Percentiles rank a stretch among this genome's conserved stretches.
These are phyloP conservation scores for Manacus vitellinus DNA, from an alignment of 2,113 vertebrate genomes.

Conservation along the genomic window DNA sequence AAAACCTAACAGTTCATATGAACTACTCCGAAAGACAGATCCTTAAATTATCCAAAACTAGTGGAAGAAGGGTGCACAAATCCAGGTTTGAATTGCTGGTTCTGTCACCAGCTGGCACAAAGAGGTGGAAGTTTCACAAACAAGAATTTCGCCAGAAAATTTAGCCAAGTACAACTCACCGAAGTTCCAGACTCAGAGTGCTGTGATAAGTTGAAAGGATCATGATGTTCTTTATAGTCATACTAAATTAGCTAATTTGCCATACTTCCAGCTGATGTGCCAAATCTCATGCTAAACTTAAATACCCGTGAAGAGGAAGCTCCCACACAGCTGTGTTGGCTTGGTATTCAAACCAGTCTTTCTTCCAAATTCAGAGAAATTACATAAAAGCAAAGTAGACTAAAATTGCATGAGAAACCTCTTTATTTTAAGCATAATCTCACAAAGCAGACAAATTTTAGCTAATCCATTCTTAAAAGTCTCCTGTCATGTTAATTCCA, in stretches of 20 bases:
- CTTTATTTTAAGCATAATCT: background rate
- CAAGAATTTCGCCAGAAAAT: background rate
- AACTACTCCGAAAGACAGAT: fast-evolving
- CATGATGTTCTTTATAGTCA: background rate
- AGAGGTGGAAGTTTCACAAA: background rate
- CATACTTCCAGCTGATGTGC: background rate
- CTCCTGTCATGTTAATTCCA: background rate
- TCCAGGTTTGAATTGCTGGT: background rate
- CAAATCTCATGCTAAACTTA: background rate
- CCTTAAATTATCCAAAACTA: background rate
- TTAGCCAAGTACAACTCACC: background rate
- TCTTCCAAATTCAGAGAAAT: background rate
- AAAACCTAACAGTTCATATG: background rate
- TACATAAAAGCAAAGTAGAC: background rate
- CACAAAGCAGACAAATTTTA: background rate
- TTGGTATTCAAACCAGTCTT: background rate
- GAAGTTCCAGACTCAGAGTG: background rate
- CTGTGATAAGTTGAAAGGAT: background rate
- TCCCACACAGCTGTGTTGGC: background rate
- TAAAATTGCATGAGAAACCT: background rate
- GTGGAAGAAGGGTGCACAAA: background rate
- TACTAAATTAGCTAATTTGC: background rate
- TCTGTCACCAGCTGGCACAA: background rate
- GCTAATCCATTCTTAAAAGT: background rate
- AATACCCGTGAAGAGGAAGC: background rate